Evolutionary conservation across 2,113 vertebrate genomes (phyloP).

Genomic region (Phalacrocorax aristotelis): DNA sequence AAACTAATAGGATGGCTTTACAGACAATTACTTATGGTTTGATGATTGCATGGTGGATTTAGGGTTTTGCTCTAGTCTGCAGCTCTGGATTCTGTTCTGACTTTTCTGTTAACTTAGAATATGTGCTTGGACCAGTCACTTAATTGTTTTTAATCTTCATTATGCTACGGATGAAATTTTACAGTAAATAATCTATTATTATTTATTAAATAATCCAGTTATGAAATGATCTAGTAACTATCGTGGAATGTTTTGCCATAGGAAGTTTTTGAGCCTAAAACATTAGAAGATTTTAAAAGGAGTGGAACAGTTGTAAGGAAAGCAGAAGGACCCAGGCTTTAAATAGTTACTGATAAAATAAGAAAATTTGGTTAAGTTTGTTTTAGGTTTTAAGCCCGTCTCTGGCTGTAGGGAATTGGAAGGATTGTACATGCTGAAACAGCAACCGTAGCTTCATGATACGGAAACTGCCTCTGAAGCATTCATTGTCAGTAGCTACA

Average conservation of each 20-base stretch:
- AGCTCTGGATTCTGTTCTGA: not conserved
- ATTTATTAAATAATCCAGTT: too few relatives aligned
- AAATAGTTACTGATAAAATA: not conserved
- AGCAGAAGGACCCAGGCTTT: not conserved
- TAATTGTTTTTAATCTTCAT: not conserved
- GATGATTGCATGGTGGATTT: not conserved
- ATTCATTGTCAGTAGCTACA: not conserved
- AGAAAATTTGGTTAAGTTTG: not conserved
- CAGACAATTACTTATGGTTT: not conserved
- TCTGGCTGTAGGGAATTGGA: not conserved
- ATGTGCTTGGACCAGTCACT: not conserved
- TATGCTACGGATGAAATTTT: not conserved
- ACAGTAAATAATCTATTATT: not conserved
- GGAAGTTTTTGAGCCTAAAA: not conserved
- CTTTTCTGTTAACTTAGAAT: not conserved
- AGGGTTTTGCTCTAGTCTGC: not conserved
- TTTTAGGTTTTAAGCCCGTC: not conserved
- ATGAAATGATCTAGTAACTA: not conserved
- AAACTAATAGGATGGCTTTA: not conserved
- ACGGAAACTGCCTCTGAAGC: not conserved
- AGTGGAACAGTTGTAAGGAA: not conserved
- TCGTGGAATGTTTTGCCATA: not conserved
- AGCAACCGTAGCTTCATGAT: not conserved
- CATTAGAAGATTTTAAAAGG: not conserved
- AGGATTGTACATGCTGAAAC: not conserved